Conservation (phyloP, 2,113 vertebrate genomes). For the Orientallactaga bullata region DNA sequence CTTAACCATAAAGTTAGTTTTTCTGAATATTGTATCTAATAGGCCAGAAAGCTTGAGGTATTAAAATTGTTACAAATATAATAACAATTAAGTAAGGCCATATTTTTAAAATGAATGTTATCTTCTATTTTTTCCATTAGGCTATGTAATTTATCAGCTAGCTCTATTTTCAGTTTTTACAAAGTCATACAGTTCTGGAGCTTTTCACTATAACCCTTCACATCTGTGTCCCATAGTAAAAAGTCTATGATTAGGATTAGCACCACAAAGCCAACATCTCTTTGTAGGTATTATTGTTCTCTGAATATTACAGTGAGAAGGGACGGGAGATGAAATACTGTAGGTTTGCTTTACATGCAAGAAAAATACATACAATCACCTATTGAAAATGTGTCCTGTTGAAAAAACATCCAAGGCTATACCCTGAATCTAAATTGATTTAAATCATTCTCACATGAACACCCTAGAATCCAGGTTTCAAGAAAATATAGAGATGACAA, state of each 20-base stretch:
- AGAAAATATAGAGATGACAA: slow-evolving; percentile 32
- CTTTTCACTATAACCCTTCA: slow-evolving; percentile 41
- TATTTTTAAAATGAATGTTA: not conserved
- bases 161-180: slow-evolving; percentile 7
- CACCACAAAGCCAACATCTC: not conserved
- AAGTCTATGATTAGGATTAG: slow-evolving; percentile 20
- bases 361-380: slow-evolving; percentile 51
- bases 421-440: slow-evolving; percentile 48
- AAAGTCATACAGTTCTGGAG: not conserved
- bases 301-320: not conserved
- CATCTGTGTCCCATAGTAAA: not conserved
- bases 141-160: not conserved
- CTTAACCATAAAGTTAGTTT: not conserved
- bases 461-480: slow-evolving; percentile 6
- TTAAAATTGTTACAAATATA: not conserved
- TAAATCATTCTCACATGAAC: slow-evolving; percentile 19
- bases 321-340: slow-evolving; percentile 32
- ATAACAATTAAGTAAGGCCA: not conserved
- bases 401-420: slow-evolving; percentile 34
- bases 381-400: not conserved
- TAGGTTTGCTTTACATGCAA: slow-evolving; percentile 55
- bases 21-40: not conserved
- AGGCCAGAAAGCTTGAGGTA: not conserved
- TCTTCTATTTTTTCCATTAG: not conserved
- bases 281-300: not conserved